These are phyloP conservation scores for Drosophila eugracilis DNA, from an alignment of 1,140 invertebrate genomes.

Conservation along the genomic window DNA sequence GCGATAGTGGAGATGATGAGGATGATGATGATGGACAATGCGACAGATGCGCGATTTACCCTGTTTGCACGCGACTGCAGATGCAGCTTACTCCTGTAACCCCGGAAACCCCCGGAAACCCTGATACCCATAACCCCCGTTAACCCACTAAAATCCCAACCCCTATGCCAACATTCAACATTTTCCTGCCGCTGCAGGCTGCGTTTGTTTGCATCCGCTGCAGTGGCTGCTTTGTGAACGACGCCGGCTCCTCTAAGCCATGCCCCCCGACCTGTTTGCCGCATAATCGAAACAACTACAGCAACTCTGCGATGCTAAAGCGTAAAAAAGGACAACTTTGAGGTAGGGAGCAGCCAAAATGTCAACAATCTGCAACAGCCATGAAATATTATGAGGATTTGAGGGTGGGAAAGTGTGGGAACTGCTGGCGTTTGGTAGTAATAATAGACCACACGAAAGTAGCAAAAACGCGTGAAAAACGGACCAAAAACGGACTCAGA, in stretches of 20 bases:
- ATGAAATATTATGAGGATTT: slow-evolving; percentile 79
- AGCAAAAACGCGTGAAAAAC: slow-evolving; percentile 51
- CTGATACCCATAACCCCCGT: neutral
- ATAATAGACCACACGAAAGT: slow-evolving; percentile 57
- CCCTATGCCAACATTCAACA: neutral
- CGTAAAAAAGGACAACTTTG: neutral
- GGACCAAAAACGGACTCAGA: slow-evolving; percentile 9
- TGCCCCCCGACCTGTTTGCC: slow-evolving; percentile 34
- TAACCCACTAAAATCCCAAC: neutral
- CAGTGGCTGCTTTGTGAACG: slow-evolving; percentile 20
- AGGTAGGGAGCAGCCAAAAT: slow-evolving; percentile 47
- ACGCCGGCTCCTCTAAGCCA: slow-evolving; percentile 18
- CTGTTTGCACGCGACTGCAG: slow-evolving; percentile 48
- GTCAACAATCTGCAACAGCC: slow-evolving; percentile 78
- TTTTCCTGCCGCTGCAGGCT: neutral
- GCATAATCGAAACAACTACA: slow-evolving; percentile 65
- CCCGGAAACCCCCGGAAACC: neutral
- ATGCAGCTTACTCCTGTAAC: slow-evolving; percentile 10
- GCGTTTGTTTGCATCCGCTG: slow-evolving; percentile 48
- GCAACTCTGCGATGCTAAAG: slow-evolving; percentile 8
- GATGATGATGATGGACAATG: slow-evolving; percentile 38
- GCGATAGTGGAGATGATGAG: slow-evolving; percentile 1
- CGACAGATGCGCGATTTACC: slow-evolving; percentile 49
- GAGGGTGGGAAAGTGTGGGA: slow-evolving; percentile 10
- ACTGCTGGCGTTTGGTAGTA: slow-evolving; percentile 18